Evolutionary conservation across 2,888 invertebrate species (phyloP).

Genomic region (Thera obeliscata): DNA sequence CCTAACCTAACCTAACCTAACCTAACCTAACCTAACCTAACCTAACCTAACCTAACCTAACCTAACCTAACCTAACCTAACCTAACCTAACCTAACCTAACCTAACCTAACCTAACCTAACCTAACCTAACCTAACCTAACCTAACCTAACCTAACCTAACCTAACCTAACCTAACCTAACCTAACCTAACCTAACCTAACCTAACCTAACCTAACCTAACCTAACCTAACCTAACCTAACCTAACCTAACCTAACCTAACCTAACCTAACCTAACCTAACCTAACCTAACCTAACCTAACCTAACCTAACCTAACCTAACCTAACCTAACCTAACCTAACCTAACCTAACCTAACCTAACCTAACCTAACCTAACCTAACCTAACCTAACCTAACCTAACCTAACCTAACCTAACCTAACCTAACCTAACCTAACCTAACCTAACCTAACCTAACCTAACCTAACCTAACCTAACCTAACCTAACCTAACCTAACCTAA

Average conservation of each 20-base stretch:
- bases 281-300: slow-evolving; percentile 5
- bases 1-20: slow-evolving; percentile 11
- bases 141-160: slow-evolving; percentile 5
- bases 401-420: slow-evolving; percentile 32
- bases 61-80: slow-evolving; percentile 14
- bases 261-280: slow-evolving; percentile 21
- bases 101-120: too few species aligned
- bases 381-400: slow-evolving; percentile 32
- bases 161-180: slow-evolving; percentile 29
- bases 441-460: slow-evolving; percentile 32
- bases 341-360: slow-evolving; percentile 5
- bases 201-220: slow-evolving; percentile 25
- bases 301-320: too few species aligned
- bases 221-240: slow-evolving; percentile 22
- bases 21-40: slow-evolving; percentile 21
- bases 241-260: slow-evolving; percentile 33
- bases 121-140: too few species aligned
- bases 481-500: slow-evolving; percentile 26
- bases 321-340: too few species aligned
- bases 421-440: slow-evolving; percentile 32
- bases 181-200: slow-evolving; percentile 31
- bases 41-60: slow-evolving; percentile 22
- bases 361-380: slow-evolving; percentile 30
- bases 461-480: slow-evolving; percentile 31
- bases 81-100: too few species aligned